These are phyloP conservation scores for Falcaria lacertinaria DNA, from an alignment of 2,888 invertebrate species.

Conservation along the genomic window DNA sequence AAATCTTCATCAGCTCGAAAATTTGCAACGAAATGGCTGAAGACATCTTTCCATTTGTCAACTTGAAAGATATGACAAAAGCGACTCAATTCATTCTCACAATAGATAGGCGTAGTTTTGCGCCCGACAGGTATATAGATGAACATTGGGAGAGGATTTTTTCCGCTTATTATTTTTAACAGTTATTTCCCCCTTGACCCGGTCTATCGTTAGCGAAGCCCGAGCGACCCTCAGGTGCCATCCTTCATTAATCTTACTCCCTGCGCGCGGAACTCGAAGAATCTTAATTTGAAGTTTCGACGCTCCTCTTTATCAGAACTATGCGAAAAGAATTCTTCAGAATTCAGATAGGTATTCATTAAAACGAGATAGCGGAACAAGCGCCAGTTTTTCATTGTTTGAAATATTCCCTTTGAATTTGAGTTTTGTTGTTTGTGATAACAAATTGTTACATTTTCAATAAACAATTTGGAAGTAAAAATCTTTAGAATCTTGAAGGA, in stretches of 20 bases:
- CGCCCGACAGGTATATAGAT: conserved; percentile 2
- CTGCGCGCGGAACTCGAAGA: conserved; percentile 68
- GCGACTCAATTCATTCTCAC: conserved; percentile 1
- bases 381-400: conserved; percentile 24
- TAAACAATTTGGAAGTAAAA: no score
- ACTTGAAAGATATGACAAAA: neutral
- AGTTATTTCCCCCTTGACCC: conserved; percentile 54
- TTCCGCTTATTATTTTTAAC: conserved; percentile 59
- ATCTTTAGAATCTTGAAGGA: neutral
- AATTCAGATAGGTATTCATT: conserved; percentile 63
- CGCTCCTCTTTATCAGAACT: conserved; percentile 75
- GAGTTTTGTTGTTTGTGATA: conserved; percentile 5
- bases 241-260: conserved; percentile 77
- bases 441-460: neutral
- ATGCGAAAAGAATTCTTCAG: conserved; percentile 72
- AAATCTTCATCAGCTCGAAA: no score
- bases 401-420: conserved; percentile 14
- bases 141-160: conserved; percentile 21
- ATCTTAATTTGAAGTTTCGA: conserved; percentile 79
- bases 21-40: neutral
- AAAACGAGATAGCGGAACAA: conserved; percentile 52
- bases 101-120: conserved; percentile 1
- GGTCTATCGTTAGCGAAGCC: conserved; percentile 51
- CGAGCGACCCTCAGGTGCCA: conserved; percentile 62
- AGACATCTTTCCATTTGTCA: neutral